These are phyloP conservation scores for Orthosia cruda DNA, from an alignment of 2,888 invertebrate genomes.

Conservation along the genomic window DNA sequence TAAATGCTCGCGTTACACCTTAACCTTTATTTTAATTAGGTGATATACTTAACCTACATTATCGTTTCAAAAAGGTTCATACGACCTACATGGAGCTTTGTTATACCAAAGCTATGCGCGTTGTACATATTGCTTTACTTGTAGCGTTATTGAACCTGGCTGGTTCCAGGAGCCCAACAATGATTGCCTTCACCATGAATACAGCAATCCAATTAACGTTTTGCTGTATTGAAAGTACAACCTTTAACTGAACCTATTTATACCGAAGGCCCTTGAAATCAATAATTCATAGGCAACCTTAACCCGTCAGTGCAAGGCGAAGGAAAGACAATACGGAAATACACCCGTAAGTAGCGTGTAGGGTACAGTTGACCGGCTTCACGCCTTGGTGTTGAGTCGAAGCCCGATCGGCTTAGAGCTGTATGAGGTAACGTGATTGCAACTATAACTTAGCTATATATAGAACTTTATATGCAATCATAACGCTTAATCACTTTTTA, in stretches of 20 bases:
- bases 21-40: not conserved
- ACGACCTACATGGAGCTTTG: not conserved
- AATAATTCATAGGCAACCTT: slow-evolving; percentile 70
- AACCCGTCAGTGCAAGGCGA: slow-evolving; percentile 77
- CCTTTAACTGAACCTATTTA: slow-evolving; percentile 28
- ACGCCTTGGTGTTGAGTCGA: slow-evolving; percentile 81
- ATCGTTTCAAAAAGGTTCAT: not conserved
- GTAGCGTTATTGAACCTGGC: not conserved
- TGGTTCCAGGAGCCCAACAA: not conserved
- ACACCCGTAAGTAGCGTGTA: slow-evolving; percentile 74
- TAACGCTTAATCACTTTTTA: slow-evolving; percentile 36
- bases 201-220: not conserved
- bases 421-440: slow-evolving; percentile 78
- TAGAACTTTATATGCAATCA: slow-evolving; percentile 43
- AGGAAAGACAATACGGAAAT: slow-evolving; percentile 84
- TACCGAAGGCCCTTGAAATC: slow-evolving; percentile 62
- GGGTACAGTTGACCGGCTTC: slow-evolving; percentile 80
- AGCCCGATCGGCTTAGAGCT: slow-evolving; percentile 83
- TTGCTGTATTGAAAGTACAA: slow-evolving; percentile 4
- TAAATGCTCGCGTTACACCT: not conserved
- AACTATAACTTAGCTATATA: slow-evolving; percentile 52
- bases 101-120: not conserved
- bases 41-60: not conserved
- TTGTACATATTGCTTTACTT: not conserved
- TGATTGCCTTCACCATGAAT: not conserved